Conservation (phyloP, 2,797 vertebrate species). For the Scyliorhinus canicula region DNA sequence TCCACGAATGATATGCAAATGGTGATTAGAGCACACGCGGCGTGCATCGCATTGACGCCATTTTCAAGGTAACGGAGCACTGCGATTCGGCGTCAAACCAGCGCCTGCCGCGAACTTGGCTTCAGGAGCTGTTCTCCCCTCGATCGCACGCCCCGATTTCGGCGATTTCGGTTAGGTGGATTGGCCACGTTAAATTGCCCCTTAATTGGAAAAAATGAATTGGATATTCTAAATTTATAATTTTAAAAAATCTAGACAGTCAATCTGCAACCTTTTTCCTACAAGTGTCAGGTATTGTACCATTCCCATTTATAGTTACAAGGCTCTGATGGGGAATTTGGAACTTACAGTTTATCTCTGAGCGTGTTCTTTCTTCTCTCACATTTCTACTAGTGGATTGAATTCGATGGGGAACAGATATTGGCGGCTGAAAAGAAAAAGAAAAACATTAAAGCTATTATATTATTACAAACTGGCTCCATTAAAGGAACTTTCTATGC, state of each 20-base stretch:
- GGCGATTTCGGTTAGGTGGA: too few relatives aligned
- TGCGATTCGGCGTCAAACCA: too few relatives aligned
- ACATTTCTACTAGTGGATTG: slow-evolving; percentile 87
- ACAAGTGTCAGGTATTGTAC: background rate
- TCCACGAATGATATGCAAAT: too few relatives aligned
- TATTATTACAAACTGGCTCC: background rate
- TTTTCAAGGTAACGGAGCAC: too few relatives aligned
- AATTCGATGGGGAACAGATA: slow-evolving; percentile 87
- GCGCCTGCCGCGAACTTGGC: too few relatives aligned
- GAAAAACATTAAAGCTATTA: background rate
- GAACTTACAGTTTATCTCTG: slow-evolving; percentile 92
- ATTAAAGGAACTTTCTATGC: background rate
- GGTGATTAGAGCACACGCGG: too few relatives aligned
- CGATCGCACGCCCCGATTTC: too few relatives aligned
- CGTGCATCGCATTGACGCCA: too few relatives aligned
- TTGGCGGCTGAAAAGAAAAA: slow-evolving; percentile 69
- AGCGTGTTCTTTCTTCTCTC: slow-evolving; percentile 89
- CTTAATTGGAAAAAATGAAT: too few relatives aligned
- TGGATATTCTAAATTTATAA: background rate
- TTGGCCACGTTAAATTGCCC: too few relatives aligned
- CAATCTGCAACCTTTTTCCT: background rate
- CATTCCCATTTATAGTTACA: background rate
- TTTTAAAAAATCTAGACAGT: background rate
- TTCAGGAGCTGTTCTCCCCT: too few relatives aligned
- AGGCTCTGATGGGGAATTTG: background rate